Evolutionary conservation across 2,113 vertebrate genomes (phyloP).

Genomic region (Perca fluviatilis): DNA sequence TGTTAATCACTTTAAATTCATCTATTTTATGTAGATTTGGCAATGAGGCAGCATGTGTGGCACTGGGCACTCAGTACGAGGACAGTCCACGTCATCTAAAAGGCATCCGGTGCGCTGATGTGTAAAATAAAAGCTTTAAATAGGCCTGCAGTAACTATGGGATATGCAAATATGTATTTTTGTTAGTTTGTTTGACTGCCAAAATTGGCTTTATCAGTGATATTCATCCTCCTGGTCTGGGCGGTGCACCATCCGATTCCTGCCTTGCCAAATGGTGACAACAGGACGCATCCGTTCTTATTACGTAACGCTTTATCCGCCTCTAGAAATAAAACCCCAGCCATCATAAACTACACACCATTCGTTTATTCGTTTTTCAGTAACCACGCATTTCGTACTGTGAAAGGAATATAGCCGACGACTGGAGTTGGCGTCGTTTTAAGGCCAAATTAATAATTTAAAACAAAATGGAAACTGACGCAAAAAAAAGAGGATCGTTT

Average conservation of each 20-base stretch:
- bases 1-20: not conserved
- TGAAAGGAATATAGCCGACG: not conserved
- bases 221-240: not conserved
- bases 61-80: not conserved
- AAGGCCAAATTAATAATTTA: slow-evolving; percentile 71
- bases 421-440: slow-evolving; percentile 9
- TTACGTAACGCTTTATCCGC: slow-evolving; percentile 78
- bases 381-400: fast-evolving
- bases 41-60: not conserved
- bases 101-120: slow-evolving; percentile 41
- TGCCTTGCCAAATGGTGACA: slow-evolving; percentile 64
- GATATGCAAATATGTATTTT: not conserved
- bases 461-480: slow-evolving; percentile 69
- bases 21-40: not conserved
- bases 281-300: slow-evolving; percentile 57
- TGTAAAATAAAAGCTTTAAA: slow-evolving; percentile 18
- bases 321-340: slow-evolving; percentile 43
- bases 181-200: not conserved
- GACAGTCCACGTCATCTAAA: slow-evolving; percentile 49
- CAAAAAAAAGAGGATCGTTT: slow-evolving; percentile 33
- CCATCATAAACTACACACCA: slow-evolving; percentile 1
- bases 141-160: not conserved
- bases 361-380: not conserved
- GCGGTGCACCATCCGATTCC: slow-evolving; percentile 43
- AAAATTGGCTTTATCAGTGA: not conserved